phyloP scores from a whole-genome alignment of 2,797 vertebrate genomes.

The Girardinus metallicus region DNA sequence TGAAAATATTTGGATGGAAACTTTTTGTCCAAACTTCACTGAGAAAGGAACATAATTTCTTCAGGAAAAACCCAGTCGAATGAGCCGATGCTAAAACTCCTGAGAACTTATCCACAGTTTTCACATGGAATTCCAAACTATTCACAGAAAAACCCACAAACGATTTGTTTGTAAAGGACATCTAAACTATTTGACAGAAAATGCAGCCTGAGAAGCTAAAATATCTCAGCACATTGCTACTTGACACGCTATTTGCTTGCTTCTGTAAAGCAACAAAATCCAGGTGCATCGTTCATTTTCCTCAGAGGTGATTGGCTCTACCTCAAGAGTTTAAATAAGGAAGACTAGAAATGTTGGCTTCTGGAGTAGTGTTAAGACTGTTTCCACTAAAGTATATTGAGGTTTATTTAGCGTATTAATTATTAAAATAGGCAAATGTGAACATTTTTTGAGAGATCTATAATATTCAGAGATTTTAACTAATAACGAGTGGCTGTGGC shows the following conservation, averaged over 20 bases:
- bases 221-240: not conserved
- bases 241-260: not conserved
- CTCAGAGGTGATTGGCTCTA: not conserved
- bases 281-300: not conserved
- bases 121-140: not conserved
- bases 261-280: not conserved
- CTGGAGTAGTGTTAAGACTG: not conserved
- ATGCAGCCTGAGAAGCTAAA: not conserved
- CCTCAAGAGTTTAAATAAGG: not conserved
- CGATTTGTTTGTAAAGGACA: not conserved
- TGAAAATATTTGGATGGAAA: not conserved
- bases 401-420: not conserved
- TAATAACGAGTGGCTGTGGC: not conserved
- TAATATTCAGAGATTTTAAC: not conserved
- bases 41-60: too few species aligned
- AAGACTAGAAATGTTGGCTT: not conserved
- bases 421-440: not conserved
- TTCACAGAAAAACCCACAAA: not conserved
- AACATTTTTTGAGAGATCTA: not conserved
- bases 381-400: not conserved
- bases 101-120: not conserved
- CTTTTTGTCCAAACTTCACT: not conserved
- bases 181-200: not conserved
- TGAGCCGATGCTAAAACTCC: not conserved
- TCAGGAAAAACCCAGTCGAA: not conserved